Base-by-base conservation (phyloP, 2,113 vertebrate genomes). In the Pterocles burchelli region DNA sequence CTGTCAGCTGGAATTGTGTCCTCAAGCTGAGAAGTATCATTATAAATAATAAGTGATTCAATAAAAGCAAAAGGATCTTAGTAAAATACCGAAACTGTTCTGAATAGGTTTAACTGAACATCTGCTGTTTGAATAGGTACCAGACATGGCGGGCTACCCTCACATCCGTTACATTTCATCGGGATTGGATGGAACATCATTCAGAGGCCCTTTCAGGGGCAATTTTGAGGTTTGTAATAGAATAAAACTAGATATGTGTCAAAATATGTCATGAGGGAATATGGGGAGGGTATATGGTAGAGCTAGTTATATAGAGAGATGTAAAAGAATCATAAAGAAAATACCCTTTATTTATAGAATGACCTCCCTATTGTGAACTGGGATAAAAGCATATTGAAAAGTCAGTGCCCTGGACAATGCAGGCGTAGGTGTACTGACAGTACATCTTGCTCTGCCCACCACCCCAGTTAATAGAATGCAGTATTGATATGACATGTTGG, bases 141-240 rank as follows among this genome's bases (percentile, higher is more conserved):
- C 98, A 97, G 98, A 98, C 97, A 98, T 98, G 98, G 98, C 98
- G 94, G 98, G 98, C 97, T 99, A 99, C 97, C 99, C 99, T 96
- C 99, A 99, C 97, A 99, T 99, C 97, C 99, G 99, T 97, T 99
- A 99, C 98, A 99, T 99, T 98, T 99, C 99, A 97, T 99, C 99
- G 93, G 99, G 99, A 98, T 98, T 99, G 98, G 99, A 99, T 97
- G 99, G 99, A 97, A 98, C 98, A 89, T 98, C 98, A 93, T 98
- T 98, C 98, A 97, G 98, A 98, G 98, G 98, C 95, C 98, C 98
- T 97, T 98, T 98, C 97, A 98, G 98, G 97, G 98, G 98, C 98
- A 99, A 99, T 95, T 99, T 99, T 95, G 99, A 99, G 99, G 99
- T 99, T 97, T 98, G 98, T 97, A 98, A 96, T 96, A 95, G 97